Percentiles rank a stretch among this genome's conserved stretches.
Conservation (phyloP, 1,140 invertebrate species). For the Nasonia longicornis region DNA sequence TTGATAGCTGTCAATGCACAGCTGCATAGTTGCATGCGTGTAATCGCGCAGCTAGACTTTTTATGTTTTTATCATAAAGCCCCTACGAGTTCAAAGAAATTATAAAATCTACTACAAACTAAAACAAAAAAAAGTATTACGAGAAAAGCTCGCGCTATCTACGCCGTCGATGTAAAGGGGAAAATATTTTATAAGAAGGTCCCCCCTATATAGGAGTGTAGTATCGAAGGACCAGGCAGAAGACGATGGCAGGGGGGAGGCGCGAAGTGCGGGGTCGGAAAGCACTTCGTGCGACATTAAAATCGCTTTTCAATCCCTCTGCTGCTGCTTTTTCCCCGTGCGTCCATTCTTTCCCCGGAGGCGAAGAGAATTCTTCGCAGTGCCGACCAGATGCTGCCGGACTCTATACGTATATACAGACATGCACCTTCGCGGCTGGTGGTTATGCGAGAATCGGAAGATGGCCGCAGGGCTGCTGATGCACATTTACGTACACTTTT, state of each 20-base stretch:
- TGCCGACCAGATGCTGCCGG: constrained; percentile 21
- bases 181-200: constrained; percentile 37
- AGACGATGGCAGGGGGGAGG: constrained; percentile 16
- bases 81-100: not conserved
- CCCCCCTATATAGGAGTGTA: not conserved
- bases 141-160: not conserved
- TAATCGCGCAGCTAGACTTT: not conserved
- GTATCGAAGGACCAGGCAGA: not conserved
- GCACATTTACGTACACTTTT: constrained; percentile 18
- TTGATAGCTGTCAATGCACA: too few relatives aligned
- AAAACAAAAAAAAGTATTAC: not conserved
- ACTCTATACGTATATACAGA: constrained; percentile 27
- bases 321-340: constrained; percentile 41
- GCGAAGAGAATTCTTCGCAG: constrained; percentile 2
- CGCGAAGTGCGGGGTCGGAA: constrained; percentile 39
- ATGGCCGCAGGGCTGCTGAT: not conserved
- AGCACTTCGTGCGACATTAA: constrained; percentile 54
- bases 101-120: constrained; percentile 17
- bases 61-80: not conserved
- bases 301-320: constrained; percentile 52
- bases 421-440: not conserved
- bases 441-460: not conserved
- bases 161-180: constrained; percentile 38
- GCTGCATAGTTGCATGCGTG: too few relatives aligned
- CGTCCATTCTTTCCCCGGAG: constrained; percentile 42